phyloP scores from a whole-genome alignment of 2,797 vertebrate genomes.

The Onychomys torridus region DNA sequence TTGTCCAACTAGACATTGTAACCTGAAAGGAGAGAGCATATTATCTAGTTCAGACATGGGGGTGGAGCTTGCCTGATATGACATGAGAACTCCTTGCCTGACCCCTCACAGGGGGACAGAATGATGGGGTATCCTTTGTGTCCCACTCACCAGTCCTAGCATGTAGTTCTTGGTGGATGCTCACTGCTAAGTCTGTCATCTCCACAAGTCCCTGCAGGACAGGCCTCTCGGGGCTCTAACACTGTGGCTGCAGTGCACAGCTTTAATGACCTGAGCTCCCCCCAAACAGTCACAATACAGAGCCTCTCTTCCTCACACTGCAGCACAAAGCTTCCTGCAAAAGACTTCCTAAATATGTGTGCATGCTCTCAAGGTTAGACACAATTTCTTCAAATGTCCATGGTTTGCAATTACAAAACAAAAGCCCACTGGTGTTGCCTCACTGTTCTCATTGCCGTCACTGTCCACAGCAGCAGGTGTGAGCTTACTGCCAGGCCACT shows the following conservation, averaged over 20 bases:
- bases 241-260: neutral
- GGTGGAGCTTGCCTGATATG: neutral
- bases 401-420: neutral
- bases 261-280: neutral
- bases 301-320: fast-evolving
- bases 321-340: neutral
- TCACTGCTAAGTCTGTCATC: neutral
- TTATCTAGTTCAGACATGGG: fast-evolving
- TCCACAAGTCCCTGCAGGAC: neutral
- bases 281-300: fast-evolving
- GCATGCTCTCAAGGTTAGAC: fast-evolving
- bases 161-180: fast-evolving
- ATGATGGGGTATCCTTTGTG: fast-evolving
- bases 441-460: neutral
- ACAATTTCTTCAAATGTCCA: neutral
- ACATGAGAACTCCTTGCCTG: neutral
- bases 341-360: fast-evolving
- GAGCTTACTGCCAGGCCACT: neutral
- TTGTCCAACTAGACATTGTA: fast-evolving
- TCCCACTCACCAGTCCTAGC: fast-evolving
- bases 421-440: neutral
- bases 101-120: neutral
- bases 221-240: neutral
- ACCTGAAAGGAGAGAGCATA: fast-evolving
- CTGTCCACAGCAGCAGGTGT: neutral